Evolutionary conservation across 2,888 invertebrate species (phyloP).

Genomic region (Parnassius orleans): DNA sequence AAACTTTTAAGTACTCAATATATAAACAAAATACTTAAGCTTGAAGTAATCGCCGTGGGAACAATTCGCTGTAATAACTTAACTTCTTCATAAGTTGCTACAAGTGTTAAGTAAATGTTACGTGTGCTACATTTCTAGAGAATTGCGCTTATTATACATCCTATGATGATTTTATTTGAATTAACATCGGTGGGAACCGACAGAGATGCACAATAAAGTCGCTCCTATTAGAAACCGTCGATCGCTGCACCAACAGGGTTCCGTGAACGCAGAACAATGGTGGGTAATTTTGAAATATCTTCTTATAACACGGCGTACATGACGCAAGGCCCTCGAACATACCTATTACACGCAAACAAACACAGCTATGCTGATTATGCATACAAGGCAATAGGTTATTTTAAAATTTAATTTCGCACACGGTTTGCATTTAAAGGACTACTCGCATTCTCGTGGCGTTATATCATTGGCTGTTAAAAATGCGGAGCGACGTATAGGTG

Average conservation of each 20-base stretch:
- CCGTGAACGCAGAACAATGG: slow-evolving; percentile 77
- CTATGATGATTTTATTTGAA: slow-evolving; percentile 46
- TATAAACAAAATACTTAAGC: slow-evolving; percentile 5
- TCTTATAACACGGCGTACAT: slow-evolving; percentile 70
- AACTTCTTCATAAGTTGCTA: slow-evolving; percentile 7
- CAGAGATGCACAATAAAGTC: slow-evolving; percentile 63
- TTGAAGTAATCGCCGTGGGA: slow-evolving; percentile 9
- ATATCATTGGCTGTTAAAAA: slow-evolving; percentile 17
- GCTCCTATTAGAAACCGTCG: slow-evolving; percentile 59
- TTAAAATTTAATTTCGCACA: slow-evolving; percentile 48
- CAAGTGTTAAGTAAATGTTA: slow-evolving; percentile 30
- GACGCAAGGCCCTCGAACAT: slow-evolving; percentile 58
- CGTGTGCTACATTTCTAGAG: slow-evolving; percentile 41
- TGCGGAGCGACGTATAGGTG: slow-evolving; percentile 2
- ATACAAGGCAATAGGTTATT: slow-evolving; percentile 52
- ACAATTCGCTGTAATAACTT: not conserved
- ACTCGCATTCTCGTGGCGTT: slow-evolving; percentile 20
- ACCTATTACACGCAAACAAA: slow-evolving; percentile 38
- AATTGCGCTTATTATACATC: slow-evolving; percentile 45
- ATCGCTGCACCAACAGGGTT: slow-evolving; percentile 60
- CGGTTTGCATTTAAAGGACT: slow-evolving; percentile 30
- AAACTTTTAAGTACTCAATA: not conserved
- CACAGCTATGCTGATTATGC: slow-evolving; percentile 56
- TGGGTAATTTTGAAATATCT: slow-evolving; percentile 76
- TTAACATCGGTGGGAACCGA: slow-evolving; percentile 59